Conservation (phyloP, 2,797 vertebrate genomes). For the Cirrhinus mrigala region DNA sequence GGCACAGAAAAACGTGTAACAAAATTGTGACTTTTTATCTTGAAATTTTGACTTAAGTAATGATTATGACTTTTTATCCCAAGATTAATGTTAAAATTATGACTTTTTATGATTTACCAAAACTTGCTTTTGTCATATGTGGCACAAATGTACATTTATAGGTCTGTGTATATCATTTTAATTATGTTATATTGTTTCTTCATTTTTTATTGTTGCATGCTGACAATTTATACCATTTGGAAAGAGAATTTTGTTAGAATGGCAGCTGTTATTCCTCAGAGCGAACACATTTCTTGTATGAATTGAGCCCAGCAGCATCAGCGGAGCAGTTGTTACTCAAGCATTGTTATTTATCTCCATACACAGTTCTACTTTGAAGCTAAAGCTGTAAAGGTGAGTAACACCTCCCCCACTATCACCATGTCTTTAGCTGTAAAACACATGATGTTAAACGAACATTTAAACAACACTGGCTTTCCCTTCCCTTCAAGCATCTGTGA, state of each 20-base stretch:
- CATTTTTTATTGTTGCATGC: neutral
- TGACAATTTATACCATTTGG: neutral
- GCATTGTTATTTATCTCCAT: constrained; percentile 1
- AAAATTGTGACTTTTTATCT: neutral
- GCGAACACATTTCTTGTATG: neutral
- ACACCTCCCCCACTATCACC: neutral
- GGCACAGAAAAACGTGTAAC: no score
- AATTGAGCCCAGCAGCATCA: neutral
- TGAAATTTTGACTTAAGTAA: neutral
- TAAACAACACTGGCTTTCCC: neutral
- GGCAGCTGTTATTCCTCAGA: neutral
- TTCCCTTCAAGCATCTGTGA: neutral
- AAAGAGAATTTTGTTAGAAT: neutral
- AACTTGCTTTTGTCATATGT: neutral
- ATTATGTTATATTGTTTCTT: neutral
- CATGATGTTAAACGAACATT: neutral
- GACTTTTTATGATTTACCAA: neutral
- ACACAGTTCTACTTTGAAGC: constrained; percentile 24
- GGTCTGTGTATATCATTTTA: neutral
- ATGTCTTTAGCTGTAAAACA: neutral
- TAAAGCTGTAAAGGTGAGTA: neutral
- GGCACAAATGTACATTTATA: neutral
- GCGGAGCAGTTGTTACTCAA: no score
- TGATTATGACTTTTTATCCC: no score
- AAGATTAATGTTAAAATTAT: neutral